Evolutionary conservation across 2,888 invertebrate genomes (phyloP), one percentile per base, ranked within the genome.

Genomic region (Dryococelus australis): DNA sequence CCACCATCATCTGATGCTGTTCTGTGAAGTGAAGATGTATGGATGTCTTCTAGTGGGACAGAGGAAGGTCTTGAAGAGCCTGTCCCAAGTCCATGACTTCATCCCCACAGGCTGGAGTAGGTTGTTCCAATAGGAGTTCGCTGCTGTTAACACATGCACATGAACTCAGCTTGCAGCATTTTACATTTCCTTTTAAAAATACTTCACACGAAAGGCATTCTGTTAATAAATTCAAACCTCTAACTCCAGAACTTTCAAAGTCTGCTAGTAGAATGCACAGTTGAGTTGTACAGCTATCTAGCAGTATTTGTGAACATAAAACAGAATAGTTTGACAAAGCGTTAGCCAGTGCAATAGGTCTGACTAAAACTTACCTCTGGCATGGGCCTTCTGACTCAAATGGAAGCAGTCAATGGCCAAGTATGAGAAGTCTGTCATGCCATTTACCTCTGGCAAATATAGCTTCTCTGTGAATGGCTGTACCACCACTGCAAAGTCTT

Each of bases 311-410:
- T 10, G 47, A 47, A 13, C 47, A 47, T 6, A 16, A 47, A 47
- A 4, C 35, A 47, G 16, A 47, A 47, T 47, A 8, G 10, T 10
- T 47, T 47, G 47, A 47, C 9, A 47, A 12, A 47, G 12, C 47
- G 12, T 47, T 9, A n/a, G 12, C 12, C 47, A 9, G 47, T 9
- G 47, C 47, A 12, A 84, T 27, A 0, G 13, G 27, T n/a, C 24
- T 10, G 28, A 26, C 80, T 27, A 9, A 65, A 8, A 65, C 91
- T 92, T 92, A 96, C 96, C 96, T 86, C 96, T 91, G 0, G 96
- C 96, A 89, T 96, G 96, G n/a, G 96, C 96, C 91, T 96, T 96
- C 92, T 96, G 96, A 87, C 96, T 96, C 93, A 96, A 96, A 92
- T 96, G 96, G 92, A 96, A 96, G 92, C 96, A 96, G 91, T 96